These are phyloP conservation scores for Chromobotia macracanthus DNA, from an alignment of 2,797 vertebrate genomes.

Conservation along the genomic window DNA sequence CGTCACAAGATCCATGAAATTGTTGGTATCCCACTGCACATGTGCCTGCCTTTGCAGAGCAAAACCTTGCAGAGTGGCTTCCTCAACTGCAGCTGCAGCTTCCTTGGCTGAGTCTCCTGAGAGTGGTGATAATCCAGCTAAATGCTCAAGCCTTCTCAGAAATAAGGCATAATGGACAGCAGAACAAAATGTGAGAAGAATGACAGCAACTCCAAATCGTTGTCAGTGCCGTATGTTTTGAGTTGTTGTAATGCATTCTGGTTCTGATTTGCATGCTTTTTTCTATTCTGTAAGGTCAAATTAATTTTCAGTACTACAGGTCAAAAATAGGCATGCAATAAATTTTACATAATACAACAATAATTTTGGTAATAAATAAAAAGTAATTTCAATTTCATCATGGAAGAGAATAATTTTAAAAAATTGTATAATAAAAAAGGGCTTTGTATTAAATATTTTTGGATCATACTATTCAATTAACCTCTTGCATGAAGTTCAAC, in stretches of 20 bases:
- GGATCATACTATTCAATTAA: constrained; percentile 30
- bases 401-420: constrained; percentile 16
- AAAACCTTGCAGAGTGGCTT: constrained; percentile 54
- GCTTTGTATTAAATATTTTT: constrained; percentile 36
- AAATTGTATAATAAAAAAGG: too few species aligned
- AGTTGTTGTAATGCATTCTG: constrained; percentile 96
- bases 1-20: constrained; percentile 95
- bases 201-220: constrained; percentile 58
- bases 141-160: constrained; percentile 93
- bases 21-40: constrained; percentile 86
- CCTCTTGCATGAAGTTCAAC: constrained; percentile 53
- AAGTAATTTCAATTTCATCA: too few species aligned
- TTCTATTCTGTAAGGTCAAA: constrained; percentile 56
- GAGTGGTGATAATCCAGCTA: constrained; percentile 90
- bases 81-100: constrained; percentile 47
- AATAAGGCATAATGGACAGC: constrained; percentile 52
- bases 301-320: constrained; percentile 66
- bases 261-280: constrained; percentile 80
- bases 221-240: constrained; percentile 84
- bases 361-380: too few species aligned
- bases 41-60: constrained; percentile 86
- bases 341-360: constrained; percentile 66
- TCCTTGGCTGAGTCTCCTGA: constrained; percentile 83
- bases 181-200: constrained; percentile 67
- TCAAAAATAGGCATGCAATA: constrained; percentile 72